Evolutionary conservation across 37 sponge, comb jelly and placozoan genomes (phyloP).

Genomic region (Cliona cf. orientalis): DNA sequence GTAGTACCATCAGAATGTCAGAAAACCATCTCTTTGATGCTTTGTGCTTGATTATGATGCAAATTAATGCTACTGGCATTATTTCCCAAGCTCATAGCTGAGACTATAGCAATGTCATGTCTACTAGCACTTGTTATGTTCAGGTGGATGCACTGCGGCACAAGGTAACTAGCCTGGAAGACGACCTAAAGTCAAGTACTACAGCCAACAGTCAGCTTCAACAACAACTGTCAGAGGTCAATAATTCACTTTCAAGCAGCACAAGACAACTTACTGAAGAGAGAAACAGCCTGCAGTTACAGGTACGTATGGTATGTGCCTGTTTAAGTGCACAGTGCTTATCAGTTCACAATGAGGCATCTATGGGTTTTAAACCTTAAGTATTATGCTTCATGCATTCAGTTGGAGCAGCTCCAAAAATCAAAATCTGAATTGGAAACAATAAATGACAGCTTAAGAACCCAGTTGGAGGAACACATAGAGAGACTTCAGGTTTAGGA

Average conservation of each 20-base stretch:
- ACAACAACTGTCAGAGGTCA: constrained; percentile 20
- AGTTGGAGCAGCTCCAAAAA: constrained; percentile 39
- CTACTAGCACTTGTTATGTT: too few species aligned
- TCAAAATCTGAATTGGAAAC: constrained; percentile 40
- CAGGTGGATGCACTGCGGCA: constrained; percentile 61
- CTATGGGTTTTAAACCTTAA: neutral
- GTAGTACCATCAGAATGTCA: too few species aligned
- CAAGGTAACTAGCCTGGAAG: constrained; percentile 36
- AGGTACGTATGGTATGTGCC: constrained; percentile 11
- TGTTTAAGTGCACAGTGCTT: neutral
- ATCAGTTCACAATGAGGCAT: neutral
- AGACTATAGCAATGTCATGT: neutral
- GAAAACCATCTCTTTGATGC: too few species aligned
- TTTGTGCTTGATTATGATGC: neutral
- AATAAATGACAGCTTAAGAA: constrained; percentile 42
- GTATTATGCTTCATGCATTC: neutral
- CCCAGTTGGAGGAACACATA: constrained; percentile 47
- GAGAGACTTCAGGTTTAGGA: constrained; percentile 12
- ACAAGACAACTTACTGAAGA: neutral
- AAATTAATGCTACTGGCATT: neutral
- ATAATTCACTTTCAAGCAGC: neutral
- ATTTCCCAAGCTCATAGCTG: neutral
- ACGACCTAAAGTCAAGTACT: constrained; percentile 19
- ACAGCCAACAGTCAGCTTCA: constrained; percentile 37
- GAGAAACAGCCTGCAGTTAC: neutral